Evolutionary conservation across 2,888 invertebrate species (phyloP).

Genomic region (Euspilapteryx auroguttella): DNA sequence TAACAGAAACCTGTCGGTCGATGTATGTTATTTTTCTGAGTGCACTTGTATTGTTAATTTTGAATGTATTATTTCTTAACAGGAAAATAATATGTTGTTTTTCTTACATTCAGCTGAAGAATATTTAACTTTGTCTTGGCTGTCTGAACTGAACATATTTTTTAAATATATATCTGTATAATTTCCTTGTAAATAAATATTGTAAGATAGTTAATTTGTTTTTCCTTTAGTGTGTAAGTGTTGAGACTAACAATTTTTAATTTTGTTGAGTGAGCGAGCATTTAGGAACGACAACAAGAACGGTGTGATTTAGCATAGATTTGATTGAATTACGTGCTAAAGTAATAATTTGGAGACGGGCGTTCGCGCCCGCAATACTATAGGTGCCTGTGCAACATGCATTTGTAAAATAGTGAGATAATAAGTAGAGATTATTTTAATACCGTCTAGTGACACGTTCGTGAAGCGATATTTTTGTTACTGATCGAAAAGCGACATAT

Average conservation of each 20-base stretch:
- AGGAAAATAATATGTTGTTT: too few relatives aligned
- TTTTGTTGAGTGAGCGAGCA: slow-evolving; percentile 26
- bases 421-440: slow-evolving; percentile 12
- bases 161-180: slow-evolving; percentile 7
- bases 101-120: too few relatives aligned
- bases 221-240: slow-evolving; percentile 29
- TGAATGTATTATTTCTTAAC: not conserved
- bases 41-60: not conserved
- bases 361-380: too few relatives aligned
- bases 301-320: slow-evolving; percentile 8
- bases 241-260: slow-evolving; percentile 38
- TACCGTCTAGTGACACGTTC: slow-evolving; percentile 1
- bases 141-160: too few relatives aligned
- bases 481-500: slow-evolving; percentile 20
- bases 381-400: slow-evolving; percentile 29
- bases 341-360: too few relatives aligned
- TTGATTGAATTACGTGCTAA: slow-evolving; percentile 11
- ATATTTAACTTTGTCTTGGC: too few relatives aligned
- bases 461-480: slow-evolving; percentile 26
- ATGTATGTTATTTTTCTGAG: too few relatives aligned
- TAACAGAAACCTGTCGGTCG: too few relatives aligned
- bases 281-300: slow-evolving; percentile 11
- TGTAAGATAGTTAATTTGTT: slow-evolving; percentile 24
- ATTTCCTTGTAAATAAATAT: slow-evolving; percentile 24
- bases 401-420: slow-evolving; percentile 22